These are phyloP conservation scores for Adelosebastes latens DNA, from an alignment of 2,797 vertebrate genomes.

Conservation along the genomic window DNA sequence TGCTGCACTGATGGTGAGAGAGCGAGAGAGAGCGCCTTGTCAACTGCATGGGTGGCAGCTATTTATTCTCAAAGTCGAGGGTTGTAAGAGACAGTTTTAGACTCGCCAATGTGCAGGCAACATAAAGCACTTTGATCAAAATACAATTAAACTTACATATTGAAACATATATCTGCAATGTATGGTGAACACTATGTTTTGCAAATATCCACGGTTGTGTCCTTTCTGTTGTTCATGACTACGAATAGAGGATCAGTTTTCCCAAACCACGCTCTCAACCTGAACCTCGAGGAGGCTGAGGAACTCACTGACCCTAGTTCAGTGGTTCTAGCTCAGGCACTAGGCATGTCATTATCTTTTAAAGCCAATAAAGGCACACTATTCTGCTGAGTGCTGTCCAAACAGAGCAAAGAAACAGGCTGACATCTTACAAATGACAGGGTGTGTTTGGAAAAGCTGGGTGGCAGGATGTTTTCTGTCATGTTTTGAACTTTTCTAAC, in stretches of 20 bases:
- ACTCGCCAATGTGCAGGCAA: neutral
- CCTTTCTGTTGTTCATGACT: constrained; percentile 13
- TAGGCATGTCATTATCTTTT: constrained; percentile 73
- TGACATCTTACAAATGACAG: constrained; percentile 60
- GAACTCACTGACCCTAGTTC: constrained; percentile 65
- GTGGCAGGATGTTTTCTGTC: constrained; percentile 60
- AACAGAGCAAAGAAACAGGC: constrained; percentile 43
- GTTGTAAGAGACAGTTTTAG: constrained; percentile 2
- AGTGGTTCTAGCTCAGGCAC: constrained; percentile 39
- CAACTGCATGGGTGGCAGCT: constrained; percentile 78
- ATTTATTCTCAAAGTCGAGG: constrained; percentile 55
- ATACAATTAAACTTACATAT: neutral
- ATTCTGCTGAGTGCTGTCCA: constrained; percentile 54
- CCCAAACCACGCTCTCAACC: constrained; percentile 22
- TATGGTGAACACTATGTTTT: neutral
- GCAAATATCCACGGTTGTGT: neutral
- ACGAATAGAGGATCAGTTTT: constrained; percentile 23
- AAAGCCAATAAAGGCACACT: constrained; percentile 72
- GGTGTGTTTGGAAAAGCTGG: constrained; percentile 62
- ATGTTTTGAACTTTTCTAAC: constrained; percentile 60
- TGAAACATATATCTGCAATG: neutral
- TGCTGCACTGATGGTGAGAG: constrained; percentile 65
- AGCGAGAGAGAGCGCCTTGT: constrained; percentile 61
- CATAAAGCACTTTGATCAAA: neutral
- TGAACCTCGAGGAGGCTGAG: constrained; percentile 28